Percentiles rank a stretch among this genome's conserved stretches.
phyloP scores from a whole-genome alignment of 2,888 invertebrate genomes.

The Pteria penguin region DNA sequence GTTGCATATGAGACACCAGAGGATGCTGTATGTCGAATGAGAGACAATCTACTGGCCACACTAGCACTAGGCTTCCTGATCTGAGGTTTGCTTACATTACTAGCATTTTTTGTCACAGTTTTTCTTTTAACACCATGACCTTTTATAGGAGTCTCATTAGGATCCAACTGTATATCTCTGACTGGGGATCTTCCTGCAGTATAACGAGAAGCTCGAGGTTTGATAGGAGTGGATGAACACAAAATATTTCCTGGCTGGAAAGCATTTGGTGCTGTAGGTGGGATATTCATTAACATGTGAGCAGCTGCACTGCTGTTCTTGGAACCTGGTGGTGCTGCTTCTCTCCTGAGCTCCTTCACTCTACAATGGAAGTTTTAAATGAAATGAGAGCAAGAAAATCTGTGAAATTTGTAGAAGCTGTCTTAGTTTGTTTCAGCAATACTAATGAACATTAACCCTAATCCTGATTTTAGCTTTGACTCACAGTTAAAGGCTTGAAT shows the following conservation, averaged over 20 bases:
- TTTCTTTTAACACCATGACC: slow-evolving; percentile 67
- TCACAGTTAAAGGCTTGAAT: too few relatives aligned
- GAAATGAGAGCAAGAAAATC: too few relatives aligned
- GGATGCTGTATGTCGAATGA: slow-evolving; percentile 39
- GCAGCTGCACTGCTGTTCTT: slow-evolving; percentile 59
- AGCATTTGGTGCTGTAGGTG: slow-evolving; percentile 67
- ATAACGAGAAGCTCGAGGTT: slow-evolving; percentile 52
- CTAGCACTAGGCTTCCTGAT: slow-evolving; percentile 39
- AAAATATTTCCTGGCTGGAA: slow-evolving; percentile 73
- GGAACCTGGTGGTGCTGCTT: slow-evolving; percentile 45
- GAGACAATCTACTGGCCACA: slow-evolving; percentile 33
- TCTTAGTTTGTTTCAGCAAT: too few relatives aligned
- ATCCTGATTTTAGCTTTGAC: too few relatives aligned
- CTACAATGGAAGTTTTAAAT: slow-evolving; percentile 50
- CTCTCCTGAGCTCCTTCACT: slow-evolving; percentile 70
- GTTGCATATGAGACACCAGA: background rate
- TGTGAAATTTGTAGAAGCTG: background rate
- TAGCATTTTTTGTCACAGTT: slow-evolving; percentile 45
- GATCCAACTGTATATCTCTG: slow-evolving; percentile 61
- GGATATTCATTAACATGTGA: slow-evolving; percentile 72
- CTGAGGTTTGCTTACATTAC: slow-evolving; percentile 32
- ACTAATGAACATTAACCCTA: too few relatives aligned
- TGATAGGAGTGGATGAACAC: slow-evolving; percentile 73
- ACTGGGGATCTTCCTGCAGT: slow-evolving; percentile 25
- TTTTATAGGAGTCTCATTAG: slow-evolving; percentile 69